phyloP scores from a whole-genome alignment of 2,888 invertebrate genomes.

The Litoditis marina region DNA sequence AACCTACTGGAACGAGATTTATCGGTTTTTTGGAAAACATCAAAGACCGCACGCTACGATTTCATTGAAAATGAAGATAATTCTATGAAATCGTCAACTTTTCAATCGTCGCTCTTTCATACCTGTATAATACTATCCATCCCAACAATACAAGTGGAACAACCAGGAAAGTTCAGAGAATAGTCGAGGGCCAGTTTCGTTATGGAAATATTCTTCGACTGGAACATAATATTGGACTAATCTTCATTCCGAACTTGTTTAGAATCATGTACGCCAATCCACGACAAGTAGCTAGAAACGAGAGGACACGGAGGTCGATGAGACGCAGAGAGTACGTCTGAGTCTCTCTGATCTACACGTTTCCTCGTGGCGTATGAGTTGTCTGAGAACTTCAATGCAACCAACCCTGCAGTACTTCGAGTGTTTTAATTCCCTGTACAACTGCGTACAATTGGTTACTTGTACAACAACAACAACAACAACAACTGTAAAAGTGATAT shows the following conservation, averaged over 20 bases:
- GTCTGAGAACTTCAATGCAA: background rate
- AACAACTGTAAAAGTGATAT: no score
- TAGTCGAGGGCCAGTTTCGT: slow-evolving; percentile 49
- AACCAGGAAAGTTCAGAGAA: slow-evolving; percentile 47
- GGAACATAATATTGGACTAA: slow-evolving; percentile 7
- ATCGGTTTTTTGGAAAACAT: no score
- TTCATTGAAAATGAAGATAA: no score
- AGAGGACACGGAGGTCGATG: no score
- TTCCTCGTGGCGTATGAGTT: no score
- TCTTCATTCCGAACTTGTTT: no score
- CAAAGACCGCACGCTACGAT: no score
- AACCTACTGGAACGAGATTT: no score
- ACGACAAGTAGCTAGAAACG: background rate
- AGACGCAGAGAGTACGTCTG: background rate
- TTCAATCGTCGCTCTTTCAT: background rate
- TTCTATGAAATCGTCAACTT: background rate
- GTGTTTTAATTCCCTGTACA: no score
- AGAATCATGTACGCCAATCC: background rate
- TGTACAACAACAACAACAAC: no score
- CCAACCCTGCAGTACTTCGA: slow-evolving; percentile 33
- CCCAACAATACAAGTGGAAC: slow-evolving; percentile 43
- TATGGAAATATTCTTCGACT: slow-evolving; percentile 51
- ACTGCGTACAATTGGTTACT: no score
- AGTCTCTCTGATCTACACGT: no score
- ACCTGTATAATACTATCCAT: slow-evolving; percentile 43